These are phyloP conservation scores for Phrynocephalus vlangalii DNA, from an alignment of 2,797 vertebrate genomes.

Conservation along the genomic window DNA sequence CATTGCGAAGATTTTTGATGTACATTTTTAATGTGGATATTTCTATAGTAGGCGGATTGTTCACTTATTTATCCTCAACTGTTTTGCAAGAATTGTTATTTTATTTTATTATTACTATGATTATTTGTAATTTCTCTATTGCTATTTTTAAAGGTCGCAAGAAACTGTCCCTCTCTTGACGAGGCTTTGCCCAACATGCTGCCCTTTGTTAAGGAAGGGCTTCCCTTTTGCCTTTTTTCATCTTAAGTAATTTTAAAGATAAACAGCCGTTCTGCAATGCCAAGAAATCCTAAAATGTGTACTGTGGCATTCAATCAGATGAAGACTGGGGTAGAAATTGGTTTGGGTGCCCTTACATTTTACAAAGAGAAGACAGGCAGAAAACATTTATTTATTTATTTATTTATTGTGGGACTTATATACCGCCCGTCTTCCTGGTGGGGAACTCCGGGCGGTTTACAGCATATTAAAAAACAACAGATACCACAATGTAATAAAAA, in stretches of 20 bases:
- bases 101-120: not conserved
- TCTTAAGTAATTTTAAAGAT: conserved; percentile 34
- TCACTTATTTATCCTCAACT: not conserved
- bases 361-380: not conserved
- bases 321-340: not conserved
- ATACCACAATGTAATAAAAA: no score
- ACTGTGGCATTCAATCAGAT: not conserved
- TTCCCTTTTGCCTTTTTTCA: not conserved
- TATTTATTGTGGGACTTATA: no score
- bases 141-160: not conserved
- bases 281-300: conserved; percentile 18
- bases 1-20: conserved; percentile 46
- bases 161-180: conserved; percentile 36
- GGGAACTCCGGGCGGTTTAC: no score
- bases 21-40: conserved; percentile 50
- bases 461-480: no score
- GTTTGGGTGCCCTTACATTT: not conserved
- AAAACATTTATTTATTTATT: no score
- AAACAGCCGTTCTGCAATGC: conserved; percentile 16
- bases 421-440: no score
- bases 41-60: conserved; percentile 10
- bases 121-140: conserved; percentile 33
- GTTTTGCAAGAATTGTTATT: conserved; percentile 28
- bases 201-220: conserved; percentile 32
- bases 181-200: conserved; percentile 24